These are phyloP conservation scores for Ips nitidus DNA, from an alignment of 1,140 invertebrate genomes.

Conservation along the genomic window DNA sequence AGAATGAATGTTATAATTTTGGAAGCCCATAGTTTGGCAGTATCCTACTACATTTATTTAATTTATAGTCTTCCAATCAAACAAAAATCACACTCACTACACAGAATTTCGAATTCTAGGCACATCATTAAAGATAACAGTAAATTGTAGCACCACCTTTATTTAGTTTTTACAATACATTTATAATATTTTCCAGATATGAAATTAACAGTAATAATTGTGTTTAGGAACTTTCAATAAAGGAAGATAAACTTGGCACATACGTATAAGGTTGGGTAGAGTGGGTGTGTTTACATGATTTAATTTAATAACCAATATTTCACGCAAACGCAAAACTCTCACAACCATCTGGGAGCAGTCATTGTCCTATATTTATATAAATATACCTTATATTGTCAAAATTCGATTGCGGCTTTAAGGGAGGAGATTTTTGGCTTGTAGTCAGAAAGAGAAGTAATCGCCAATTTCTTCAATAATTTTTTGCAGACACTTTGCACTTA, in stretches of 20 bases:
- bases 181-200: neutral
- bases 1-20: slow-evolving; percentile 7
- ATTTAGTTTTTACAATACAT: neutral
- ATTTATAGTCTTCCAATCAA: too few relatives aligned
- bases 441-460: neutral
- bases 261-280: too few relatives aligned
- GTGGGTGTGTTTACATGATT: too few relatives aligned
- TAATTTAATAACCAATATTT: neutral
- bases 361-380: neutral
- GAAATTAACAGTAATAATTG: neutral
- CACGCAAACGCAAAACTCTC: neutral
- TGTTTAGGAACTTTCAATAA: slow-evolving; percentile 13
- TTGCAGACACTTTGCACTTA: slow-evolving; percentile 10
- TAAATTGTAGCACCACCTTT: neutral
- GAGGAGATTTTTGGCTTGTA: neutral
- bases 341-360: slow-evolving; percentile 3
- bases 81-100: neutral
- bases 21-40: slow-evolving; percentile 19
- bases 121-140: neutral
- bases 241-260: slow-evolving; percentile 3
- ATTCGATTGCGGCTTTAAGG: slow-evolving; percentile 3
- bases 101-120: neutral
- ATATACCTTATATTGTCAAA: slow-evolving; percentile 12
- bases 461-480: slow-evolving; percentile 2
- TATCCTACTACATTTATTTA: neutral